Evolutionary conservation across 37 sponge, comb jelly and placozoan genomes (phyloP).

Genomic region (Oopsacas minuta): DNA sequence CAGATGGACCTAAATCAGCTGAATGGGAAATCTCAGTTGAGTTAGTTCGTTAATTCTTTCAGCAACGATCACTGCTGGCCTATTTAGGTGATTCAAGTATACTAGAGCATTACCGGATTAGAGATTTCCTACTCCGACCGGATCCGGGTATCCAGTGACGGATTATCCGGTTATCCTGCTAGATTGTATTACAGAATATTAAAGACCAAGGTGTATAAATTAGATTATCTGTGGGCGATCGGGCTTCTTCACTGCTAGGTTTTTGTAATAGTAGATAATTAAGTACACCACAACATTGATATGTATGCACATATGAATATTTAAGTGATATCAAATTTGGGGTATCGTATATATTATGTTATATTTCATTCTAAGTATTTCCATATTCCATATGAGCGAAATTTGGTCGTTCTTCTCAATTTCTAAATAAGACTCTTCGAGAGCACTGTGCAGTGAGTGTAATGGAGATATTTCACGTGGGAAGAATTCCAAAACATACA

Average conservation of each 20-base stretch:
- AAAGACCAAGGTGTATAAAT: constrained; percentile 5
- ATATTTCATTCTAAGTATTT: background rate
- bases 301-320: constrained; percentile 13
- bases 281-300: background rate
- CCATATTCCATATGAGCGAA: constrained; percentile 13
- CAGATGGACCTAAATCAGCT: too few species aligned
- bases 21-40: too few species aligned
- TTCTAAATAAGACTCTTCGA: constrained; percentile 14
- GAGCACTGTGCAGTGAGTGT: constrained; percentile 14
- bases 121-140: background rate
- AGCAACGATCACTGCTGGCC: too few species aligned
- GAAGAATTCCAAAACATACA: background rate
- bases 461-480: background rate
- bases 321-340: background rate
- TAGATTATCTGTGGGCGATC: background rate
- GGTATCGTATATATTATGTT: background rate
- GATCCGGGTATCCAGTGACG: background rate
- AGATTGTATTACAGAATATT: background rate
- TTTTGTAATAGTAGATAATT: background rate
- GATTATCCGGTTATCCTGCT: background rate
- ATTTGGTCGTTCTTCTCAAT: constrained; percentile 18
- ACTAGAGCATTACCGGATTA: background rate
- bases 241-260: constrained; percentile 15
- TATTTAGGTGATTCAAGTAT: too few species aligned
- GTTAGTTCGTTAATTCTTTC: too few species aligned